A percentile compares a stretch with the other conserved stretches of the same genome.
Conservation (phyloP, 2,797 vertebrate species). For the Poecilia velifera region DNA sequence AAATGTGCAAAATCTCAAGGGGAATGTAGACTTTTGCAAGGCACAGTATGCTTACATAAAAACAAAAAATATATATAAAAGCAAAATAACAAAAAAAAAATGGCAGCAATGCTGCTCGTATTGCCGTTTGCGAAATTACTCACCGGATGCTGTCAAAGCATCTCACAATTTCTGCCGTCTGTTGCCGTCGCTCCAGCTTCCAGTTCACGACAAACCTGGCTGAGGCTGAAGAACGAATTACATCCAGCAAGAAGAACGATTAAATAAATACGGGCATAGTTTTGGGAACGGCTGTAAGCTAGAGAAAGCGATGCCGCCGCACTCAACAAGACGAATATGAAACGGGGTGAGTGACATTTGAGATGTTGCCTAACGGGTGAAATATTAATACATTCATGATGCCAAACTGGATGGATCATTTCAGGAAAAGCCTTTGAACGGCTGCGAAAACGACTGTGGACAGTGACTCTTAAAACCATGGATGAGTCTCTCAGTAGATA, state of each 20-base stretch:
- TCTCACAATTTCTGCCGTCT: conserved; percentile 72
- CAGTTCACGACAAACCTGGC: conserved; percentile 43
- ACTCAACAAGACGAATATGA: not conserved
- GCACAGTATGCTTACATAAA: not conserved
- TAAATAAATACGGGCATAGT: conserved; percentile 15
- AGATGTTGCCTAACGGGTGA: not conserved
- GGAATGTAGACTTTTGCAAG: not conserved
- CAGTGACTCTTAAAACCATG: not conserved
- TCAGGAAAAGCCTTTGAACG: not conserved
- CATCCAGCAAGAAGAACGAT: conserved; percentile 33
- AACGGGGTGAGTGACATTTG: conserved; percentile 39
- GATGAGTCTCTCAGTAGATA: not conserved
- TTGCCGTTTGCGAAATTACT: conserved; percentile 72
- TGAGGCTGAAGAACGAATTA: conserved; percentile 43
- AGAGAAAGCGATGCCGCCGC: not conserved
- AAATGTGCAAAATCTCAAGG: not conserved
- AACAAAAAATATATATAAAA: conserved; percentile 15
- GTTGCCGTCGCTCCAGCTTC: conserved; percentile 45
- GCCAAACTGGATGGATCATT: not conserved
- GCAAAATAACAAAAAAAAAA: conserved; percentile 35
- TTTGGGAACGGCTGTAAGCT: not conserved
- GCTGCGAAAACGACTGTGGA: conserved; percentile 9
- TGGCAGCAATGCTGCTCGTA: conserved; percentile 66
- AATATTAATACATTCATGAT: not conserved
- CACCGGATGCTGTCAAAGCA: conserved; percentile 67